Conservation (phyloP, 2,797 vertebrate species). For the Micropoecilia bifurca region DNA sequence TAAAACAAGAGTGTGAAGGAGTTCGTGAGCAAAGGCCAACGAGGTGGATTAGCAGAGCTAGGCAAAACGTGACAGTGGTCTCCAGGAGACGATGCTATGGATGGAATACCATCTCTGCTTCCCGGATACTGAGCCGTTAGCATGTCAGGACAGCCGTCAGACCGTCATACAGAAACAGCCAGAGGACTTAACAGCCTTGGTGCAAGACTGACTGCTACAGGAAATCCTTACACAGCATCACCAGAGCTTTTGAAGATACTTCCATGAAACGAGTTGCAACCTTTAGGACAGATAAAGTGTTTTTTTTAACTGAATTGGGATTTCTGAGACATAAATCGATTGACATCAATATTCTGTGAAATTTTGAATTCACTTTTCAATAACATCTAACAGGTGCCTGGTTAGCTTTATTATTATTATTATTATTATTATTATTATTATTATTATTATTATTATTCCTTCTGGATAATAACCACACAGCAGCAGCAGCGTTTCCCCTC, state of each 20-base stretch:
- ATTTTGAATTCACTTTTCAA: background rate
- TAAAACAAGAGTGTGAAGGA: background rate
- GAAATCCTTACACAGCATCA: background rate
- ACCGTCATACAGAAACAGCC: background rate
- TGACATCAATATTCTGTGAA: background rate
- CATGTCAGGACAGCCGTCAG: background rate
- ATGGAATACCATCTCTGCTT: background rate
- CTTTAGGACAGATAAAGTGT: background rate
- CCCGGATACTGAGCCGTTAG: background rate
- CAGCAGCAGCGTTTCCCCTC: background rate
- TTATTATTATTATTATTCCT: too few relatives aligned
- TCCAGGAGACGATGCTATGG: background rate
- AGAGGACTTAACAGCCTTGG: background rate
- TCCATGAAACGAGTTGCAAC: background rate
- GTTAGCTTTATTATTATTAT: background rate
- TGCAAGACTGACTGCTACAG: background rate
- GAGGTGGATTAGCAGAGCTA: background rate
- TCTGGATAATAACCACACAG: background rate
- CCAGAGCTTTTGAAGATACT: background rate
- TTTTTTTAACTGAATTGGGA: background rate
- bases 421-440: too few relatives aligned
- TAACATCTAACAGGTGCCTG: background rate
- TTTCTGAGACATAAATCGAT: background rate
- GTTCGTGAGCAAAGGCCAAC: background rate
- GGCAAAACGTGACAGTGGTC: background rate